Percentiles rank a stretch among this genome's conserved stretches.
These are phyloP conservation scores for Gerris buenoi DNA, from an alignment of 1,140 invertebrate genomes.

Conservation along the genomic window DNA sequence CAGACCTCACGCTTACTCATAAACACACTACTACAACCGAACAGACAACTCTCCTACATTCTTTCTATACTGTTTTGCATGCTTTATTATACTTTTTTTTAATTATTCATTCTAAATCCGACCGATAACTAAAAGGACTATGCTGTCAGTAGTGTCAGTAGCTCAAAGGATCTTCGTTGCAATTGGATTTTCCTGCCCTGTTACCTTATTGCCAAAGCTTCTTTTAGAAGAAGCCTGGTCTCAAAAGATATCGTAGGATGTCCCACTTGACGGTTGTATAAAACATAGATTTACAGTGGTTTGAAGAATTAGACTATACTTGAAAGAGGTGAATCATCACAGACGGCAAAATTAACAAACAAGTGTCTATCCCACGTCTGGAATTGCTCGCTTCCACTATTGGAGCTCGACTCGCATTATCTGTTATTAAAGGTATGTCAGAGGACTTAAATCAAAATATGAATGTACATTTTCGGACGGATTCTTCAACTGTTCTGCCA, in stretches of 20 bases:
- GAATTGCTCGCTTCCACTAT: not conserved
- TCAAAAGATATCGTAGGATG: not conserved
- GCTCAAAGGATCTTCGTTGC: not conserved
- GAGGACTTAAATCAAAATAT: no score
- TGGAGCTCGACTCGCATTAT: not conserved
- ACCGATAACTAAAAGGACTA: not conserved
- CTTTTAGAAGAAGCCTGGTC: not conserved
- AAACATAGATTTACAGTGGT: not conserved
- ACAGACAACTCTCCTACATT: no score
- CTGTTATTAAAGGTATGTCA: no score
- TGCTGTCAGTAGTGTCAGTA: not conserved
- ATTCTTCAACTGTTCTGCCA: no score
- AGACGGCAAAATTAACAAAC: no score
- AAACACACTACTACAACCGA: no score
- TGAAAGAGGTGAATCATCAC: not conserved
- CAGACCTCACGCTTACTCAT: no score
- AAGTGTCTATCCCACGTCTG: not conserved
- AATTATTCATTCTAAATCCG: no score
- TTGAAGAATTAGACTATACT: not conserved
- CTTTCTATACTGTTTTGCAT: no score
- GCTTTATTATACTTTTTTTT: no score
- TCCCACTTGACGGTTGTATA: not conserved
- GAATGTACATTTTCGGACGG: no score
- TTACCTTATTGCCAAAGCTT: not conserved
- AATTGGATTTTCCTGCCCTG: not conserved